Conservation (phyloP, 2,797 vertebrate species). For the Carcharodon carcharias region DNA sequence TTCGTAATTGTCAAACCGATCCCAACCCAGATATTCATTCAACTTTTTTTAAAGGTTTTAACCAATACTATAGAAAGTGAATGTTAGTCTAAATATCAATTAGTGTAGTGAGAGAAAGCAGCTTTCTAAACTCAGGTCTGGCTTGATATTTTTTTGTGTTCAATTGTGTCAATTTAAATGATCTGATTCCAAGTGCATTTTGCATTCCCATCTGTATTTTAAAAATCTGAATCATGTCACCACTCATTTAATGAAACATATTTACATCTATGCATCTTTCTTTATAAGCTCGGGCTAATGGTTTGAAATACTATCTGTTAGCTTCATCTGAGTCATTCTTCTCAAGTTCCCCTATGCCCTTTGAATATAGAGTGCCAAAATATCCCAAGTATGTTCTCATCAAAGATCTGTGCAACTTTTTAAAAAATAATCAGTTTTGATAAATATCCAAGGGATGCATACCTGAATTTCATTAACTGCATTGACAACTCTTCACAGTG, state of each 20-base stretch:
- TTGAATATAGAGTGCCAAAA: not conserved
- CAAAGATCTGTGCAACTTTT: not conserved
- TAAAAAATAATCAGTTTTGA: not conserved
- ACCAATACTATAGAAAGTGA: not conserved
- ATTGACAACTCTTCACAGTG: not conserved
- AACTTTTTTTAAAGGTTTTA: not conserved
- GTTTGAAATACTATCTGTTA: too few species aligned
- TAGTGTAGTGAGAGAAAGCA: not conserved
- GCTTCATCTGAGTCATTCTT: not conserved
- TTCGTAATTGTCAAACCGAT: not conserved
- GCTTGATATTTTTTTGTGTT: not conserved
- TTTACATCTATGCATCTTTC: not conserved
- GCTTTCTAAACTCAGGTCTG: not conserved
- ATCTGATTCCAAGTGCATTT: not conserved
- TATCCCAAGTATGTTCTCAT: not conserved
- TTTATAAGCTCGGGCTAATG: not conserved
- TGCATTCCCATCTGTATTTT: not conserved
- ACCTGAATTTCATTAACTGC: not conserved
- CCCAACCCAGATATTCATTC: not conserved
- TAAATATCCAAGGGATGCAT: not conserved
- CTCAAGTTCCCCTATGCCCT: not conserved
- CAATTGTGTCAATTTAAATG: not conserved
- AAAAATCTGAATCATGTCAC: slow-evolving; percentile 6
- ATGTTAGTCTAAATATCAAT: not conserved
- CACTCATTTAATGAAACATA: not conserved